Evolutionary conservation across 2,797 vertebrate species (phyloP).

Genomic region (Leuciscus waleckii): DNA sequence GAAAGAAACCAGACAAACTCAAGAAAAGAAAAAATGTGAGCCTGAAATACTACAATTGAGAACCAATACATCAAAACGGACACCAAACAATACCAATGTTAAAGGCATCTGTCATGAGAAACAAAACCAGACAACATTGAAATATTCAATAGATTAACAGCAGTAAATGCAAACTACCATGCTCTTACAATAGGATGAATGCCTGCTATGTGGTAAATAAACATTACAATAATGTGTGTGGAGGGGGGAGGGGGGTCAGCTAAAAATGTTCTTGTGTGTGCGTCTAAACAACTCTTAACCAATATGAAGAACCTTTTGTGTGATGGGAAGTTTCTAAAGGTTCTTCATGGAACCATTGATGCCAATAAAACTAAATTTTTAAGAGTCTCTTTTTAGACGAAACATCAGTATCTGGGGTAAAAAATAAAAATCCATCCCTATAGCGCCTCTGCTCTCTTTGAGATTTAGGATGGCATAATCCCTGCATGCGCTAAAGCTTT

Average conservation of each 20-base stretch:
- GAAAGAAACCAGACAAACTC: not conserved
- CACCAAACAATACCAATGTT: not conserved
- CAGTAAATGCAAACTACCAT: not conserved
- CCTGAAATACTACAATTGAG: not conserved
- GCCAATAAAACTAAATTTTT: not conserved
- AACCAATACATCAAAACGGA: not conserved
- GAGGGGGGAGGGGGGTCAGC: not conserved
- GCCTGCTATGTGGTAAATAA: constrained; percentile 39
- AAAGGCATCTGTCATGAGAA: not conserved
- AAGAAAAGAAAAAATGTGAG: not conserved
- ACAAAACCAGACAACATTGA: not conserved
- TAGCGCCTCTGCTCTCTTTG: not conserved
- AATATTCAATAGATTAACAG: constrained; percentile 20
- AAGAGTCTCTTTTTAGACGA: not conserved
- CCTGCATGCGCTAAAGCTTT: not conserved
- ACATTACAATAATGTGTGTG: constrained; percentile 19
- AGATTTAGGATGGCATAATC: not conserved
- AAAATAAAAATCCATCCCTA: not conserved
- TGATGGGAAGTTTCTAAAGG: not conserved
- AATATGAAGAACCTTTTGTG: not conserved
- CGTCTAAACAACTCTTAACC: not conserved
- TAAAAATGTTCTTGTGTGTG: too few relatives aligned
- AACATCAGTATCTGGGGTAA: not conserved
- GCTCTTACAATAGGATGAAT: not conserved
- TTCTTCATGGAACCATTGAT: not conserved